Percentiles rank a stretch among this genome's conserved stretches.
Conservation (phyloP, 2,888 invertebrate genomes). For the Branchellion lobata region DNA sequence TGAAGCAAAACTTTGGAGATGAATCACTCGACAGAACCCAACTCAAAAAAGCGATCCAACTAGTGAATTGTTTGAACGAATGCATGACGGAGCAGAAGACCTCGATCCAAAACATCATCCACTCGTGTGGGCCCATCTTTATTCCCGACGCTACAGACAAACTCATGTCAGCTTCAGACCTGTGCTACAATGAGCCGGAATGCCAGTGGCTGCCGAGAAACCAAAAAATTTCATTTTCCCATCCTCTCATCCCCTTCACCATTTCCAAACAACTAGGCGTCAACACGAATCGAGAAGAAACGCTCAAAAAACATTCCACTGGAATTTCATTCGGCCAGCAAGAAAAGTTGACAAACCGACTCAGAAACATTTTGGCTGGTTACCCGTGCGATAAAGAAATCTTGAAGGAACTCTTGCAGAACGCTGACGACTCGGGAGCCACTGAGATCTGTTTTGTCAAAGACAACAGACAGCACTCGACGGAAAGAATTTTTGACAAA, state of each 20-base stretch:
- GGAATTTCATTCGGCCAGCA: slow-evolving; percentile 58
- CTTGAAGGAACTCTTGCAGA: slow-evolving; percentile 58
- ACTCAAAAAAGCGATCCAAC: slow-evolving; percentile 50
- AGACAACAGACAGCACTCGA: slow-evolving; percentile 54
- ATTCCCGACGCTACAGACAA: slow-evolving; percentile 54
- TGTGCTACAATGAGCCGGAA: slow-evolving; percentile 56
- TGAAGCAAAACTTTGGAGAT: slow-evolving; percentile 44
- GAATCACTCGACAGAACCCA: slow-evolving; percentile 45
- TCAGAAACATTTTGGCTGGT: slow-evolving; percentile 55
- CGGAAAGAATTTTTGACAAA: slow-evolving; percentile 53
- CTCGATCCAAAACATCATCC: slow-evolving; percentile 48
- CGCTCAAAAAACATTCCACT: slow-evolving; percentile 51
- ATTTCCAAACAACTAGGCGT: slow-evolving; percentile 54
- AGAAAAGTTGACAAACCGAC: slow-evolving; percentile 56
- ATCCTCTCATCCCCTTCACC: slow-evolving; percentile 53
- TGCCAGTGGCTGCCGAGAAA: slow-evolving; percentile 51
- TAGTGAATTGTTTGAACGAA: slow-evolving; percentile 52
- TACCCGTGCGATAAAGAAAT: slow-evolving; percentile 58
- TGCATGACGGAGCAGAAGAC: slow-evolving; percentile 49
- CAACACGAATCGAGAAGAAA: slow-evolving; percentile 52
- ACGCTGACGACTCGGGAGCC: slow-evolving; percentile 54
- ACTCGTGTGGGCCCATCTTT: slow-evolving; percentile 51
- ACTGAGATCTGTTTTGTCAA: slow-evolving; percentile 57
- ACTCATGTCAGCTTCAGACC: slow-evolving; percentile 51
- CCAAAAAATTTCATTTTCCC: slow-evolving; percentile 46